Conservation (phyloP, 2,888 invertebrate genomes). For the Pachydiplax longipennis region DNA sequence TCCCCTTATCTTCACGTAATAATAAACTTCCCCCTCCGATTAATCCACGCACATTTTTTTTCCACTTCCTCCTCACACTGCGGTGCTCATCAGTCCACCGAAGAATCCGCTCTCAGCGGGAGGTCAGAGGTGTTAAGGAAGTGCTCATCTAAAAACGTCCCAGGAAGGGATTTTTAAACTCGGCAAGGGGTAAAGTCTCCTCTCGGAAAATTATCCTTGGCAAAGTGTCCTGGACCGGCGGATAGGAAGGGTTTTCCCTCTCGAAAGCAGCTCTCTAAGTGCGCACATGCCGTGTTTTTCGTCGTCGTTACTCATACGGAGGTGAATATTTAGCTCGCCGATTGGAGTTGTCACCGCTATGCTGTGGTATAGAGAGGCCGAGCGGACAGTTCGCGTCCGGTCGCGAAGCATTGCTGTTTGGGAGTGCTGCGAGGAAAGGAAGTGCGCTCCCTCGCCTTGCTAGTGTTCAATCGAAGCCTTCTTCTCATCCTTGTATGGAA, state of each 20-base stretch:
- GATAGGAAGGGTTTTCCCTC: background rate
- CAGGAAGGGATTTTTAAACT: background rate
- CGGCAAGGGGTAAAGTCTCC: background rate
- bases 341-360: background rate
- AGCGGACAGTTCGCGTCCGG: background rate
- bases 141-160: background rate
- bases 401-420: background rate
- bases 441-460: background rate
- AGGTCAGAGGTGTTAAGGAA: background rate
- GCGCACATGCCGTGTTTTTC: background rate
- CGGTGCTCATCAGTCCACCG: background rate
- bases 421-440: background rate
- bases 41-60: background rate
- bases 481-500: background rate
- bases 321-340: background rate
- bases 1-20: background rate
- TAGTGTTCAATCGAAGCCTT: background rate
- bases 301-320: background rate
- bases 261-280: background rate
- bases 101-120: background rate
- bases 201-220: background rate
- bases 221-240: background rate
- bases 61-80: background rate
- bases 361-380: background rate
- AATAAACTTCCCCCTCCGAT: background rate